Conservation (phyloP, 2,797 vertebrate genomes). For the Furcifer pardalis region DNA sequence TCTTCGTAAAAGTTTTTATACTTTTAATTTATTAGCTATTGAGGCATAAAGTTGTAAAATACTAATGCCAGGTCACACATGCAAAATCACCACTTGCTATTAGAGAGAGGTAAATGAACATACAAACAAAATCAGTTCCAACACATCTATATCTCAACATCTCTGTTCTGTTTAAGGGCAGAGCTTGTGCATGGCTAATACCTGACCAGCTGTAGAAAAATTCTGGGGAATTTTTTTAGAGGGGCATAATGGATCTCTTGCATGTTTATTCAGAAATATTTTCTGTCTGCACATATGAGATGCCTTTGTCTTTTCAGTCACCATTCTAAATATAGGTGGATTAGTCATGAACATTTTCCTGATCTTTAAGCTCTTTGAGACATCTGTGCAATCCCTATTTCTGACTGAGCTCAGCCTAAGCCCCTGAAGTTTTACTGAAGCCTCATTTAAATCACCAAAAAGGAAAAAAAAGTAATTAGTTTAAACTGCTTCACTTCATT, state of each 20-base stretch:
- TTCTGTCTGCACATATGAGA: conserved; percentile 35
- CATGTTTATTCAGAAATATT: conserved; percentile 29
- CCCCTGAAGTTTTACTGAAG: conserved; percentile 38
- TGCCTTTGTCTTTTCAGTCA: conserved; percentile 54
- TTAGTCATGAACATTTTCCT: conserved; percentile 79
- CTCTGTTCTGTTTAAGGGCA: background rate
- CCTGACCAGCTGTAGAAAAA: background rate
- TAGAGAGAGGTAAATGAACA: too few species aligned
- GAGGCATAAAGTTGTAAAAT: too few species aligned
- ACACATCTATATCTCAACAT: background rate
- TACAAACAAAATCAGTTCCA: background rate
- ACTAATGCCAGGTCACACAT: too few species aligned
- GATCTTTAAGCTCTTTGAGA: conserved; percentile 79
- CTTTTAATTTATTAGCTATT: too few species aligned
- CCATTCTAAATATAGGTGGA: conserved; percentile 75
- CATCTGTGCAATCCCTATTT: conserved; percentile 85
- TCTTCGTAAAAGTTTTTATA: too few species aligned
- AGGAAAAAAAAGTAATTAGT: background rate
- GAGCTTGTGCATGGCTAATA: background rate
- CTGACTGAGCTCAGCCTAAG: conserved; percentile 60
- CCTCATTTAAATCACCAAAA: conserved; percentile 37
- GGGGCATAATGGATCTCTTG: background rate
- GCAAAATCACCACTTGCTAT: too few species aligned
- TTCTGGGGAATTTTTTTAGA: background rate
- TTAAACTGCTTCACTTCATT: background rate